These are phyloP conservation scores for Meandrusa payeni DNA, from an alignment of 2,888 invertebrate species.

Conservation along the genomic window DNA sequence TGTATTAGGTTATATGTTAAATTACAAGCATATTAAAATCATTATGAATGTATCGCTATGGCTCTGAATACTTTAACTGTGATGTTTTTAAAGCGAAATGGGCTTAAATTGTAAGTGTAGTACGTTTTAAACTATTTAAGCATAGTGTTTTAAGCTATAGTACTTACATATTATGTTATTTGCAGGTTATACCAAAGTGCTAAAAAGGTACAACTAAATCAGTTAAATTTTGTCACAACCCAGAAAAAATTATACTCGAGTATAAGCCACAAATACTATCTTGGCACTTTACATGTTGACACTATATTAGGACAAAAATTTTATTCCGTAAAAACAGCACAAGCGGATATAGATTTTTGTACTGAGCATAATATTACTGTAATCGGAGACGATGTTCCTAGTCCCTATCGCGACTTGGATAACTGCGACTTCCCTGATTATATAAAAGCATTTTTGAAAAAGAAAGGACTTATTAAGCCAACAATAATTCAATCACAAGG, in stretches of 20 bases:
- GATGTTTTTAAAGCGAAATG: constrained; percentile 16
- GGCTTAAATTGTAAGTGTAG: constrained; percentile 18
- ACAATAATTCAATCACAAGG: constrained; percentile 92
- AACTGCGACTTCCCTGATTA: constrained; percentile 88
- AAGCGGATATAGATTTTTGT: constrained; percentile 81
- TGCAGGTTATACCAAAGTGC: constrained; percentile 46
- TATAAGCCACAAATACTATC: background rate
- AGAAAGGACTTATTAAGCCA: constrained; percentile 85
- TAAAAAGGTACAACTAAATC: constrained; percentile 28
- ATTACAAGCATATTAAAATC: too few relatives aligned
- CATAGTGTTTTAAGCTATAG: too few relatives aligned
- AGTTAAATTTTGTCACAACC: constrained; percentile 2
- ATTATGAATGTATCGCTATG: too few relatives aligned
- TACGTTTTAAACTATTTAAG: too few relatives aligned
- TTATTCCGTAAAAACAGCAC: constrained; percentile 51
- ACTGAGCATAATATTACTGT: constrained; percentile 86
- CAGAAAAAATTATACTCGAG: background rate
- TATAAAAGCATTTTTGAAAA: constrained; percentile 82
- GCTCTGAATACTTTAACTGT: constrained; percentile 11
- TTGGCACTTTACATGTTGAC: background rate
- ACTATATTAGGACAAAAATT: constrained; percentile 31
- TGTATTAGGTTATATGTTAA: too few relatives aligned
- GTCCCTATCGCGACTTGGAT: constrained; percentile 87
- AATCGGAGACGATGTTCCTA: constrained; percentile 85
- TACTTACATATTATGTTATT: constrained; percentile 21